Evolutionary conservation across 2,113 vertebrate genomes (phyloP), one percentile per base, ranked within the genome.

Genomic region (Paralichthys olivaceus): DNA sequence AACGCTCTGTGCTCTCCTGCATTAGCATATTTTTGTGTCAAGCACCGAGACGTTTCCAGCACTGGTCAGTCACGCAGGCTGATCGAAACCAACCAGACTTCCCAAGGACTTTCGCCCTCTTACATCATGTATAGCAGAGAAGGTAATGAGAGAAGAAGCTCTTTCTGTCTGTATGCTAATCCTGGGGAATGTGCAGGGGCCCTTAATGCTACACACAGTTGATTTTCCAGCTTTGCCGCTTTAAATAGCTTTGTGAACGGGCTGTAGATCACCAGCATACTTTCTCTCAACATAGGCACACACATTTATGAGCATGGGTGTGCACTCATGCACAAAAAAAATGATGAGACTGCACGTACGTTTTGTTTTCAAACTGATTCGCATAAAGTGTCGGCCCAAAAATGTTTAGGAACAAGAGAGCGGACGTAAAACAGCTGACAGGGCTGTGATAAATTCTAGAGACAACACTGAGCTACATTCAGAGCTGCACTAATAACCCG

Each of bases 221-320:
- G 90, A 92, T 87, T 90, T 92, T 88, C 89, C 86, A 87, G 91
- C 81, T 90, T 88, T 87, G 62, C 82, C 34, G 74, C 90, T 89
- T 79, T 64, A 72, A 75, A 84, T 85, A 83, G 78, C 69, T 77
- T 65, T 54, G 62, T 5, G 23, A 80, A 73, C 25, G 25, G 55
- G 32, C 28, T 69, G 61, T 74, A 73, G 63, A 79, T 65, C 23
- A 47, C 43, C 17, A 55, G 69, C 57, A 58, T 59, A 43, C 58
- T 57, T 62, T 11, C 34, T 11, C 34, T 47, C 47, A 73, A 71
- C 22, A 7, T 61, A 61, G 26, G 25, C 20, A 62, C 22, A 32
- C 45, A 64, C 43, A 32, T 29, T 43, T 7, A 55, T 9, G 19
- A 23, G 37, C 37, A 25, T 9, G 20, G 20, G 14, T 49, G 45